phyloP scores from a whole-genome alignment of 2,888 invertebrate genomes.

The Imbricaverruca yamaguchii region DNA sequence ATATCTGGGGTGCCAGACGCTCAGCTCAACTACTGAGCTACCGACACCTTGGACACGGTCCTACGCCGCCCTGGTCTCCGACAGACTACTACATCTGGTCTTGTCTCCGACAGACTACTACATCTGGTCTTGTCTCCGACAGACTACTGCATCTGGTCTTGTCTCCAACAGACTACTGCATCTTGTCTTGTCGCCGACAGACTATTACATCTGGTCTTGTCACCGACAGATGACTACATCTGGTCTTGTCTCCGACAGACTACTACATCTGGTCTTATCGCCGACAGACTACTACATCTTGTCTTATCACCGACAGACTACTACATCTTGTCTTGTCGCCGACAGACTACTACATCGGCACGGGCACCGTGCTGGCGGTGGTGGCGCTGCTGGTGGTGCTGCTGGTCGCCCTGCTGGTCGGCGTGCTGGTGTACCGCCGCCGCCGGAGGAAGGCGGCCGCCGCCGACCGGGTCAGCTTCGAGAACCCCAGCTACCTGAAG shows the following conservation, averaged over 20 bases:
- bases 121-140: neutral
- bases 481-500: constrained; percentile 35
- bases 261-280: constrained; percentile 5
- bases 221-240: neutral
- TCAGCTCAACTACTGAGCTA: too few species aligned
- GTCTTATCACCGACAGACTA: neutral
- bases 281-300: constrained; percentile 9
- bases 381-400: constrained; percentile 29
- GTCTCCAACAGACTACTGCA: neutral
- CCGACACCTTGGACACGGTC: too few species aligned
- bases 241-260: neutral
- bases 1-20: too few species aligned
- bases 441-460: constrained; percentile 24
- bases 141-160: constrained; percentile 16
- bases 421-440: constrained; percentile 25
- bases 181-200: neutral
- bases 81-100: constrained; percentile 17
- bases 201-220: constrained; percentile 11
- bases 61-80: too few species aligned
- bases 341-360: constrained; percentile 14
- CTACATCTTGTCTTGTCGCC: neutral
- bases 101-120: neutral
- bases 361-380: constrained; percentile 24
- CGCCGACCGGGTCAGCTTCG: constrained; percentile 34
- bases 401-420: constrained; percentile 25